These are phyloP conservation scores for Drosophila peninsularis DNA, from an alignment of 2,888 invertebrate species.

Conservation along the genomic window DNA sequence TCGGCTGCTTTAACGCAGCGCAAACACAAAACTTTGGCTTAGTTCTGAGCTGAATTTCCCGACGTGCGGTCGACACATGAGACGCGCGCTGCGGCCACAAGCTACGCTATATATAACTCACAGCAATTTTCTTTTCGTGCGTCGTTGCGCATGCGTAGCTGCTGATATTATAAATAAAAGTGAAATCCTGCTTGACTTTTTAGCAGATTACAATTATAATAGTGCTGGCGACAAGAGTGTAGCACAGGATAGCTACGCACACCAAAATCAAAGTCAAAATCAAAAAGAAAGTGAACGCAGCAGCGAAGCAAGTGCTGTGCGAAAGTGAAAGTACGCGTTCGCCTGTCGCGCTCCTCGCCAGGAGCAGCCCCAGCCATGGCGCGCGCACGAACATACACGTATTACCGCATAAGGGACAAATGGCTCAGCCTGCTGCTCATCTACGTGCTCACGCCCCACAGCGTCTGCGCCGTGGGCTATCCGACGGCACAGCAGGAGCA, in stretches of 20 bases:
- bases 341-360: slow-evolving; percentile 30
- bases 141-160: slow-evolving; percentile 70
- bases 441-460: slow-evolving; percentile 22
- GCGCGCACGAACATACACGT: slow-evolving; percentile 28
- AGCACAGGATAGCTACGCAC: slow-evolving; percentile 37
- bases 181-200: slow-evolving; percentile 66
- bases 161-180: slow-evolving; percentile 65
- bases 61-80: slow-evolving; percentile 76
- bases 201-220: background rate
- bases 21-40: slow-evolving; percentile 73
- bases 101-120: slow-evolving; percentile 10
- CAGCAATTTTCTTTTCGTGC: slow-evolving; percentile 68
- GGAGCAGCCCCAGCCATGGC: slow-evolving; percentile 50
- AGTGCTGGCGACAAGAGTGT: background rate
- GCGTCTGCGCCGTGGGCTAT: slow-evolving; percentile 58
- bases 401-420: slow-evolving; percentile 68
- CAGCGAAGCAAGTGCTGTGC: slow-evolving; percentile 33
- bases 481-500: slow-evolving; percentile 88
- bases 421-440: slow-evolving; percentile 64
- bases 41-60: slow-evolving; percentile 83
- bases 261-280: background rate
- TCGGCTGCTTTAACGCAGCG: slow-evolving; percentile 56
- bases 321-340: slow-evolving; percentile 78
- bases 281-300: slow-evolving; percentile 69
- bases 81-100: slow-evolving; percentile 7